Evolutionary conservation across 2,113 vertebrate genomes (phyloP).

Genomic region (Rutilus rutilus): DNA sequence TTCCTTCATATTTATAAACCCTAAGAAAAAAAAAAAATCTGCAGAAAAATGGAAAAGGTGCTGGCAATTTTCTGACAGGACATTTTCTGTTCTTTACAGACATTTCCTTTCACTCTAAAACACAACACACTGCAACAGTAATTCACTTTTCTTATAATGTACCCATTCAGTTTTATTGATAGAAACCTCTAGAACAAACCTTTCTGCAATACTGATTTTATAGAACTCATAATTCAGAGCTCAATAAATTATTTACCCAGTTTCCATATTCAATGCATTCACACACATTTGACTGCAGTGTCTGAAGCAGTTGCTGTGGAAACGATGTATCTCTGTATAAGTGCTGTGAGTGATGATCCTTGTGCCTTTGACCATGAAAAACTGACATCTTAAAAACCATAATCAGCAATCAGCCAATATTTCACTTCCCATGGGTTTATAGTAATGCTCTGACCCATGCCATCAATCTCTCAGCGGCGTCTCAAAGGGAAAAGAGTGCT

Average conservation of each 20-base stretch:
- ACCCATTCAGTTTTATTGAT: neutral
- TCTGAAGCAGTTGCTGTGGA: slow-evolving; percentile 60
- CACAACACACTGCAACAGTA: neutral
- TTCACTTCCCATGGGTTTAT: neutral
- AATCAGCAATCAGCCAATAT: slow-evolving; percentile 26
- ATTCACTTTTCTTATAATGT: neutral
- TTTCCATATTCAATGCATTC: slow-evolving; percentile 30
- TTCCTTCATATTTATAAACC: neutral
- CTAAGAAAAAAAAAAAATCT: neutral
- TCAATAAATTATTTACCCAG: slow-evolving; percentile 35
- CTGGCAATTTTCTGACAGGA: neutral
- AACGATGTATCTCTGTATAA: slow-evolving; percentile 42
- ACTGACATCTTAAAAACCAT: slow-evolving; percentile 12
- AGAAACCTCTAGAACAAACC: neutral
- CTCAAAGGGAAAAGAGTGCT: neutral
- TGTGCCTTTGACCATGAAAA: neutral
- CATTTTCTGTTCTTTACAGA: neutral
- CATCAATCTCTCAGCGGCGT: neutral
- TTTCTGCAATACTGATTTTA: neutral
- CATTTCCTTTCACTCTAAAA: neutral
- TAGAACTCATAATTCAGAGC: neutral
- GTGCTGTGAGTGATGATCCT: slow-evolving; percentile 21
- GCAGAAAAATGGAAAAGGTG: neutral
- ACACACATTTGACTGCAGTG: slow-evolving; percentile 7
- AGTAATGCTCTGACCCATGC: neutral